Evolutionary conservation across 2,113 vertebrate species (phyloP).

Genomic region (Tenebrosternarchus preto): DNA sequence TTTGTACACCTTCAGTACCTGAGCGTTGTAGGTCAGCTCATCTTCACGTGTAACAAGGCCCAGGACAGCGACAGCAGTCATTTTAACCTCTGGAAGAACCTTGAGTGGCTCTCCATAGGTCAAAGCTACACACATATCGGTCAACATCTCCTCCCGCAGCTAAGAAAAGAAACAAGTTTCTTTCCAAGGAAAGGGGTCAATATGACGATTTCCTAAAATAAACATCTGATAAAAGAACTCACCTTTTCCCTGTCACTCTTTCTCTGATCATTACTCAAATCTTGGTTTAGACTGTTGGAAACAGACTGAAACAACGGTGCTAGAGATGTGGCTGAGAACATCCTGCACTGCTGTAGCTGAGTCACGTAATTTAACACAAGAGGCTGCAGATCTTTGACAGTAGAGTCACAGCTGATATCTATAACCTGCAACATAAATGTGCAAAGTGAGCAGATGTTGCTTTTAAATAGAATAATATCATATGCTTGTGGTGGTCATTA

Average conservation of each 20-base stretch:
- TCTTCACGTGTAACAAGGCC: slow-evolving; percentile 51
- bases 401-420: neutral
- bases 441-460: neutral
- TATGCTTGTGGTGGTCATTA: too few species aligned
- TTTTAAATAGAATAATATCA: too few species aligned
- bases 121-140: neutral
- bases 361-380: neutral
- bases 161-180: neutral
- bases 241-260: neutral
- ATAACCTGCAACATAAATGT: neutral
- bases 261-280: too few species aligned
- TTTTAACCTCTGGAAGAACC: neutral
- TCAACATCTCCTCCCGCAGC: neutral
- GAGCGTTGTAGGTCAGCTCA: slow-evolving; percentile 80
- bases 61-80: neutral
- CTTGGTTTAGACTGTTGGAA: neutral
- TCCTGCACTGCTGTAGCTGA: neutral
- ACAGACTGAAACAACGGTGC: neutral
- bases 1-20: slow-evolving; percentile 69
- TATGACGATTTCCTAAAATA: neutral
- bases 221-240: neutral
- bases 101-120: neutral
- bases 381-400: neutral
- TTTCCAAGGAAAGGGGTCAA: neutral
- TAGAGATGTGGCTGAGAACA: neutral